Evolutionary conservation across 2,797 vertebrate species (phyloP), one percentile per base, ranked within the genome.

Genomic region (Gadopsis bispinosus): DNA sequence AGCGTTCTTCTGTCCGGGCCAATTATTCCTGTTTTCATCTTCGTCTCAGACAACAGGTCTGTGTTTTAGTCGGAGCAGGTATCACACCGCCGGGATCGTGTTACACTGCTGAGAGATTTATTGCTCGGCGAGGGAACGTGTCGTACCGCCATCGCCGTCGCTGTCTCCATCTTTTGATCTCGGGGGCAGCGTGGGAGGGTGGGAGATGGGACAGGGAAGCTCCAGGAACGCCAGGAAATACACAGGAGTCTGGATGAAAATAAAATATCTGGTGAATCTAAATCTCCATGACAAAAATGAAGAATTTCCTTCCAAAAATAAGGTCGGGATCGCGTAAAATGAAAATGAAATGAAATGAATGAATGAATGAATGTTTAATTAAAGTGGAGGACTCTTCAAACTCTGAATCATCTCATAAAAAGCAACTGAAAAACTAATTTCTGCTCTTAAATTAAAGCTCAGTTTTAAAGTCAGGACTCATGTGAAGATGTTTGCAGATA

Each of bases 81-180:
- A 85, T 88, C 72, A 83, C 75, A 64, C 67, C 53, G 51, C 33
- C 14, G 41, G 71, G 60, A 75, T 87, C 62, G 75, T 81, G 83
- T 88, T 85, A 83, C 83, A 85, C 80, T 71, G 78, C 83, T 79
- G 83, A 83, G 77, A 83, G 76, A 75, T 75, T 83, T 75, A 83
- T 45, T 73, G 77, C 83, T 83, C 72, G 2, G 68, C 41, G 62
- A 81, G 75, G 83, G 80, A 81, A 85, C 62, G 65, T 69, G 86
- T 81, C 51, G 68, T 64, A 17, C 83, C 16, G 76, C 75, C 66
- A 22, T 62, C 51, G 13, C 63, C 43, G 54, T 45, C 54, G 37
- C 64, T 19, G 45, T 69, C 72, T 76, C 68, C 72, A 62, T 58
- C 73, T 68, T 76, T 51, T 69, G 55, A 66, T 79, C 79, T 63